Base-by-base conservation (phyloP, 1,140 invertebrate genomes). In the Hypsibius dujardini region DNA sequence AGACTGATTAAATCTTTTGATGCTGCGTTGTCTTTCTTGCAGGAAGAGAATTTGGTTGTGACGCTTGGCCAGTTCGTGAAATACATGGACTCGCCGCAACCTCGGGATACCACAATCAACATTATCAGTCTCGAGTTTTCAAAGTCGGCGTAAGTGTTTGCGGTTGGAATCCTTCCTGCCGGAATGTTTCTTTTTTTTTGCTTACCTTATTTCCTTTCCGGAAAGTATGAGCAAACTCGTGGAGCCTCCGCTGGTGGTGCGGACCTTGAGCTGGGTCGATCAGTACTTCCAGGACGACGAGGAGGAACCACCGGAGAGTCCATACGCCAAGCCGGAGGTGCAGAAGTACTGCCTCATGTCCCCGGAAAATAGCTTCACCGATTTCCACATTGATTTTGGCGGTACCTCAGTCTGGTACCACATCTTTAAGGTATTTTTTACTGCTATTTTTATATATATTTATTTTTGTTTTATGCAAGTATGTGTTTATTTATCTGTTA, bases 351-450 rank as follows among this genome's bases (percentile, higher is more conserved):
- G 90, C 80, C 82, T 95, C 71, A 89, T 94, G 84, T 87, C 89
- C 15, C 86, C 90, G 2, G 86, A 85, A 77, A 87, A 89, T 76
- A 89, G 88, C 74, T 95, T 88, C 76, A 95, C 92, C 2, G 92
- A 95, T 82, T 95, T 94, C 81, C 92, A 95, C 77, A 86, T 95
- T 47, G 92, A 95, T 80, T 94, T 95, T 81, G 91, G 92, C 15
- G 92, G 92, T 1, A 92, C 90, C 0, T 90, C 89, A 15, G 92
- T 95, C 0, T 95, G 92, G 91, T 95, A 95, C 80, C 92, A 95
- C 77, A 86, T 95, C 28, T 79, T 94, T 62, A 80, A 80, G 84
- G 87, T 78, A 79, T 56, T 46, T 12, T 59, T 47, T 59, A 14
- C 56, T 47, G 47, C 71, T 28, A 28, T 47, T n/a, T 56, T n/a